These are phyloP conservation scores for Sialia sialis DNA, from an alignment of 2,113 vertebrate genomes.

Conservation along the genomic window DNA sequence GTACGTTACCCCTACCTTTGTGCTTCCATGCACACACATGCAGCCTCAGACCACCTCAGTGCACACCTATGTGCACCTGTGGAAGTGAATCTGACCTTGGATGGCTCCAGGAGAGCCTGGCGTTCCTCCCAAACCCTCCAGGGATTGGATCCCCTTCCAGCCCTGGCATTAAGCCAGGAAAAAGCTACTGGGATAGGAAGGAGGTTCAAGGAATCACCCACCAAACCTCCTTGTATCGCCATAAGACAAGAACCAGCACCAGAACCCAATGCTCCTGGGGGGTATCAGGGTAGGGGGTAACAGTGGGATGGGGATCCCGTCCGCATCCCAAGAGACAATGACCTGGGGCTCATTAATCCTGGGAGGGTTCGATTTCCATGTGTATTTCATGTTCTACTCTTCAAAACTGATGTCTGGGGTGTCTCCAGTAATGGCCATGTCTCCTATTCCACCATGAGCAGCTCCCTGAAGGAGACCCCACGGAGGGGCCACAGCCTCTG, in stretches of 20 bases:
- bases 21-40: not conserved
- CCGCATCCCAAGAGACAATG: not conserved
- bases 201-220: not conserved
- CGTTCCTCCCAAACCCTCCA: not conserved
- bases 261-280: not conserved
- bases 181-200: not conserved
- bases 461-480: not conserved
- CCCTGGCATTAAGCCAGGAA: not conserved
- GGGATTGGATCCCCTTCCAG: not conserved
- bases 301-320: not conserved
- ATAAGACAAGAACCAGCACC: not conserved
- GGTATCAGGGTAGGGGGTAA: not conserved
- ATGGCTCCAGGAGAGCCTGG: not conserved
- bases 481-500: rapidly evolving
- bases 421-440: not conserved
- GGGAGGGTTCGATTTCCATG: rapidly evolving
- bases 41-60: not conserved
- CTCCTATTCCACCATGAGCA: not conserved
- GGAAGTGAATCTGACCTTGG: too few relatives aligned
- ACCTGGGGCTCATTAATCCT: not conserved
- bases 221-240: not conserved
- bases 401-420: not conserved
- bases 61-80: rapidly evolving
- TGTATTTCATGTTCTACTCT: not conserved
- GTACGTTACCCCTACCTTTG: not conserved